phyloP scores from a whole-genome alignment of 2,797 vertebrate genomes.

The Amniataba percoides region DNA sequence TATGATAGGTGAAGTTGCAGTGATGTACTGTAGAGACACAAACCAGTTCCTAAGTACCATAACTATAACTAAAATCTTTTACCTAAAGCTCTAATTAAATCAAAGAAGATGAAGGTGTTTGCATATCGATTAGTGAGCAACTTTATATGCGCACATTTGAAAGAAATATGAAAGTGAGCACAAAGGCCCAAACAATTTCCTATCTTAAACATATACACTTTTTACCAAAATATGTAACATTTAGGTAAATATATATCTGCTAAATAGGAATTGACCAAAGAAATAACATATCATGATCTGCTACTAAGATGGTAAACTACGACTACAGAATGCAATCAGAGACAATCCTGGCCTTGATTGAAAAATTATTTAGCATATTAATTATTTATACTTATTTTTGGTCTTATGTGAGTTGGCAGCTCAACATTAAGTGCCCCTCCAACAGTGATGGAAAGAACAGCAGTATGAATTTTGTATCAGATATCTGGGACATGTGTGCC shows the following conservation, averaged over 20 bases:
- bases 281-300: conserved; percentile 3
- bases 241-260: conserved; percentile 1
- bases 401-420: too few relatives aligned
- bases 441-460: conserved; percentile 18
- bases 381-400: too few relatives aligned
- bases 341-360: background rate
- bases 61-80: too few relatives aligned
- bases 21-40: background rate
- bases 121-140: too few relatives aligned
- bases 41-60: background rate
- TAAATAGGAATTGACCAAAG: conserved; percentile 16
- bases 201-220: background rate
- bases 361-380: background rate
- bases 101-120: too few relatives aligned
- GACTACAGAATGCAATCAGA: background rate
- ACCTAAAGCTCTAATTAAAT: too few relatives aligned
- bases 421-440: background rate
- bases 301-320: background rate
- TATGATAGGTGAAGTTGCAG: background rate
- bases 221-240: background rate
- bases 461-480: conserved; percentile 23
- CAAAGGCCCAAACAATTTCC: background rate
- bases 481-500: conserved; percentile 22
- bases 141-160: too few relatives aligned
- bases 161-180: background rate